Conservation (phyloP, 2,888 invertebrate genomes). For the Hydrotaea diabolus region DNA sequence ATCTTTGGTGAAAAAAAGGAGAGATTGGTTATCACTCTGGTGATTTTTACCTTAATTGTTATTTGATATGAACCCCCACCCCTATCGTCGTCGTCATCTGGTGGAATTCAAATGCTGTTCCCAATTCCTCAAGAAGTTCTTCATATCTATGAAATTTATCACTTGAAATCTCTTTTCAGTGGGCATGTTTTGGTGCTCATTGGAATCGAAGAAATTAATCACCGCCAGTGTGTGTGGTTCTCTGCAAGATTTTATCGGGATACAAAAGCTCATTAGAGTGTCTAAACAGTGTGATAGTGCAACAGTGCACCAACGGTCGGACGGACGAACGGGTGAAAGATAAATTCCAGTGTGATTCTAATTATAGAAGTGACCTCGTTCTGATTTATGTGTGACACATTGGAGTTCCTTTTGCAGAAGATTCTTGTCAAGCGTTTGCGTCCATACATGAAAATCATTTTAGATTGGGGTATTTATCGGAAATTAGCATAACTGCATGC, state of each 20-base stretch:
- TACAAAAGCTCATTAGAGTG: conserved; percentile 58
- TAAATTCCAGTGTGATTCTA: conserved; percentile 39
- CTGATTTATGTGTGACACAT: conserved; percentile 63
- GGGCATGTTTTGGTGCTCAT: conserved; percentile 17
- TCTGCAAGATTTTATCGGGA: conserved; percentile 45
- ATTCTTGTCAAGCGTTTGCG: too few relatives aligned
- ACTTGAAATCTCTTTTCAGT: conserved; percentile 4
- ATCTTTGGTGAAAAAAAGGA: conserved; percentile 9
- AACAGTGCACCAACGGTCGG: background rate
- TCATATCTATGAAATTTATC: conserved; percentile 32
- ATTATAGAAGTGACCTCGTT: conserved; percentile 44
- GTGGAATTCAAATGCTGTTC: background rate
- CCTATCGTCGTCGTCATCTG: background rate
- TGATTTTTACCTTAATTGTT: background rate
- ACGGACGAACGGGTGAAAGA: conserved; percentile 28
- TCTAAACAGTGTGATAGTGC: conserved; percentile 51
- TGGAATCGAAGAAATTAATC: conserved; percentile 24
- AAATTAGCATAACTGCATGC: conserved; percentile 23
- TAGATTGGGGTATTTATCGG: conserved; percentile 11
- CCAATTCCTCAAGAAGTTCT: background rate
- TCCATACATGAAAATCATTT: conserved; percentile 46
- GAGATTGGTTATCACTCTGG: conserved; percentile 17
- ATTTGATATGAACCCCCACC: conserved; percentile 23
- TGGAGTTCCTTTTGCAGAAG: background rate
- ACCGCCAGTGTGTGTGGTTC: conserved; percentile 28